Base-by-base conservation (phyloP, 2,797 vertebrate species). In the Lepus townsendii region DNA sequence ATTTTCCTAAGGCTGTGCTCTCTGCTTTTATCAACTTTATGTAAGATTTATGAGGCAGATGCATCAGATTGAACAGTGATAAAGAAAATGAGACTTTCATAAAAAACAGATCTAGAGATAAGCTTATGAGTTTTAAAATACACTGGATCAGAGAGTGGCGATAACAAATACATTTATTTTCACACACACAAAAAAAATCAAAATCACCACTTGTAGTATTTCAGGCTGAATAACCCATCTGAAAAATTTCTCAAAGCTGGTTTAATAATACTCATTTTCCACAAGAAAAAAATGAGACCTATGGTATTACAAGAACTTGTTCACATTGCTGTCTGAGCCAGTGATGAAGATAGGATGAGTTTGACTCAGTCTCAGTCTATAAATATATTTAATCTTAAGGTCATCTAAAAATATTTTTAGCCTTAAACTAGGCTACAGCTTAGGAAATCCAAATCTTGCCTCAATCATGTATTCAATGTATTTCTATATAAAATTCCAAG, bases 31-130 rank as follows among this genome's bases (percentile, higher is more conserved):
- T 97, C 97, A 97, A 97, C 88, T 96, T 91, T 96, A 97, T 98
- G 77, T 95, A 96, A 97, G 96, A 98, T 98, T 98, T 98, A 98
- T 98, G 97, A 97, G 97, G 83, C 47, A 95, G 79, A 97, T 89
- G 26, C 94, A 89, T 93, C 95, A 93, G 80, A 83, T 85, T 96
- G 97, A 97, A 95, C 97, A 96, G 96, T 30, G 13, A 95, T 96
- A 94, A 96, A 79, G 90, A 96, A 77, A 97, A 97, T 88, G 62
- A 96, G 94, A 57, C 50, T 96, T 97, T 84, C 47, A 86, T 97
- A 86, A 73, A 85, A 83, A 83, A 93, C 2, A 38, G 26, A 96
- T 88, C 26, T 65, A 76, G 13, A 95, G 82, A 93, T 73, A 83
- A 94, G 78, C 60, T 54, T 86, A 60, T 68, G 54, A 83, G 50